Conservation (phyloP, 2,888 invertebrate genomes). For the Serrognathus titanus region DNA sequence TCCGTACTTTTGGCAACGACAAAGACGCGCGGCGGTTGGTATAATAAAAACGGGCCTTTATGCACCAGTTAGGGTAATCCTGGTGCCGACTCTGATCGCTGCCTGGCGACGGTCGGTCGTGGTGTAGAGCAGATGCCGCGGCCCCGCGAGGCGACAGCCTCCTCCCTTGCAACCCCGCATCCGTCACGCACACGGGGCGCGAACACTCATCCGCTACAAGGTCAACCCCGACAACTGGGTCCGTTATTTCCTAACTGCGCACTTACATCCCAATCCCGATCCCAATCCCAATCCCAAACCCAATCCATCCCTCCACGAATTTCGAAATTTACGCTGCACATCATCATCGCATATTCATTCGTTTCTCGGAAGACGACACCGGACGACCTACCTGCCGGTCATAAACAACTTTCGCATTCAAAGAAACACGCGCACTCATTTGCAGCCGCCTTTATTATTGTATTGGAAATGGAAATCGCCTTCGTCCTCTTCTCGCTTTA, state of each 20-base stretch:
- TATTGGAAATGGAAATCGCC: too few relatives aligned
- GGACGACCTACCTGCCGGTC: too few relatives aligned
- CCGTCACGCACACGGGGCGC: constrained; percentile 3
- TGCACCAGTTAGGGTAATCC: constrained; percentile 1
- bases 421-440: too few relatives aligned
- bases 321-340: too few relatives aligned
- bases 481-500: too few relatives aligned
- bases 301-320: too few relatives aligned
- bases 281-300: too few relatives aligned
- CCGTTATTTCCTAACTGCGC: background rate
- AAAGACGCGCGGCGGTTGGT: constrained; percentile 3
- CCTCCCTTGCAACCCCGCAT: background rate
- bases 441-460: too few relatives aligned
- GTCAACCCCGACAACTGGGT: background rate
- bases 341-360: too few relatives aligned
- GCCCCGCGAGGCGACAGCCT: constrained; percentile 5
- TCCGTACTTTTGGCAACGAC: constrained; percentile 13
- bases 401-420: too few relatives aligned
- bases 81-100: constrained; percentile 1
- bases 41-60: constrained; percentile 4
- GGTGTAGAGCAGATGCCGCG: constrained; percentile 10
- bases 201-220: constrained; percentile 1
- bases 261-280: too few relatives aligned
- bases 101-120: constrained; percentile 12
- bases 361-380: too few relatives aligned